Evolutionary conservation across 2,888 invertebrate species (phyloP).

Genomic region (Monoplex corrugatus): DNA sequence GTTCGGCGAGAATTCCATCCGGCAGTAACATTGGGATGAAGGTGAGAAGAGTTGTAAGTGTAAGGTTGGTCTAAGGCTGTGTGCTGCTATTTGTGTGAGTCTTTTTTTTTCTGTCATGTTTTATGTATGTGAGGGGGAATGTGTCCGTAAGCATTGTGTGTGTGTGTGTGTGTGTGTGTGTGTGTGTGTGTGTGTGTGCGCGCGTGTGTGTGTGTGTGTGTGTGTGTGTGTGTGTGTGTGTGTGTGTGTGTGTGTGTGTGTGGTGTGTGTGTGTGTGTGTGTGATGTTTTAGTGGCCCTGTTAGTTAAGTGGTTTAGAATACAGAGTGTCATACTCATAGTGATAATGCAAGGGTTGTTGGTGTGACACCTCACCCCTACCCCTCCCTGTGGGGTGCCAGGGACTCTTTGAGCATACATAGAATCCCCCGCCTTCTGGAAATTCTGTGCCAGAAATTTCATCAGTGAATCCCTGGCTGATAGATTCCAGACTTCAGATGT

Average conservation of each 20-base stretch:
- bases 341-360: no score
- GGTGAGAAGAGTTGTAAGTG: conserved; percentile 10
- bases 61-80: neutral
- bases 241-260: neutral
- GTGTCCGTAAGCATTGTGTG: neutral
- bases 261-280: no score
- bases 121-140: neutral
- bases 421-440: no score
- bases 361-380: no score
- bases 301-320: no score
- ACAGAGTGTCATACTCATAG: no score
- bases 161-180: neutral
- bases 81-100: neutral
- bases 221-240: neutral
- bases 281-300: no score
- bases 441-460: no score
- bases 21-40: conserved; percentile 46
- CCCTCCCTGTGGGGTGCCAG: no score
- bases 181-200: neutral
- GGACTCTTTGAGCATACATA: no score
- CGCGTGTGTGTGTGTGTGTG: neutral
- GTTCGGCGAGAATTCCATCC: conserved; percentile 51
- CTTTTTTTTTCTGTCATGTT: neutral
- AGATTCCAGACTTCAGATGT: no score
- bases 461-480: no score